Evolutionary conservation across 2,888 invertebrate species (phyloP), one percentile per base, ranked within the genome.

Genomic region (Eupithecia vulgata): DNA sequence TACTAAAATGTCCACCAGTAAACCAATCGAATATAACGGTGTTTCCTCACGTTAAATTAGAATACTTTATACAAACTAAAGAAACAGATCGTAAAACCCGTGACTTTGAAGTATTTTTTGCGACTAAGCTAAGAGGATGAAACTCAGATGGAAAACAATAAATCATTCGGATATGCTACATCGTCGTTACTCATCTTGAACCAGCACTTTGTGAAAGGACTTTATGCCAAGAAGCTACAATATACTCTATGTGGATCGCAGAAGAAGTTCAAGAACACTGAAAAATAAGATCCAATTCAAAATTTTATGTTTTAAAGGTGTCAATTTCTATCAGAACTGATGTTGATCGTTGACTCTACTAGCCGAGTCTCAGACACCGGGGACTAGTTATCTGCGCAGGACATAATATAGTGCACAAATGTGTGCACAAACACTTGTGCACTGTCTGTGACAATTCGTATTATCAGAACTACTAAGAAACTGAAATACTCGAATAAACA

Each of bases 121-220:
- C 21, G 21, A 10, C 52, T 21, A 10, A 21, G 52, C 52, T 52
- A 52, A 52, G 52, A 21, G 21, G 21, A 52, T 52, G 52, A 52
- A 21, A 21, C 8, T n/a, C 7, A 8, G 48, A 52, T 52, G 52
- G 52, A 4, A 21, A 52, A 52, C 52, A 52, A 52, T 52, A 52
- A 21, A 52, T 52, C 52, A 52, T 10, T 4, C 21, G 17, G 45
- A 45, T 52, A 52, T 52, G 12, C n/a, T 48, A 52, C 1, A 21
- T 52, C 52, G 21, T 52, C 52, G 12, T 52, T 8, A 52, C 52
- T 52, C 52, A 52, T 52, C n/a, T 52, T n/a, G 52, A 52, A 52
- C 8, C 52, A 52, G 21, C 21, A 17, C 17, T 52, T 10, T 52
- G 17, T 52, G 21, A 21, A 52, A 52, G 3, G 21, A 52, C 3